A percentile compares a stretch with the other conserved stretches of the same genome.
phyloP scores from a whole-genome alignment of 2,113 vertebrate species.

The Anguilla japonica region DNA sequence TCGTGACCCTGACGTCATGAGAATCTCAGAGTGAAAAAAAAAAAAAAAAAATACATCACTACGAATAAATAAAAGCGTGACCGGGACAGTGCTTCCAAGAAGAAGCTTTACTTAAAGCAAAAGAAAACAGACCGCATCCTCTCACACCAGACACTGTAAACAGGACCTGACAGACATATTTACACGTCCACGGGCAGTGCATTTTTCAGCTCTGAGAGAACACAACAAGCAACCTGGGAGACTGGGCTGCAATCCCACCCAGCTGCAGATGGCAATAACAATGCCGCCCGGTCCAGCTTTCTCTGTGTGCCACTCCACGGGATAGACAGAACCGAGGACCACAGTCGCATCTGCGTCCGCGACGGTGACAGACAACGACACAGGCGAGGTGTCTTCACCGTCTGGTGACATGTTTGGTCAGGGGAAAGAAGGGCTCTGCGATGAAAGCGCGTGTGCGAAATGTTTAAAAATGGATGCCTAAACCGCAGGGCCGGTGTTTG shows the following conservation, averaged over 20 bases:
- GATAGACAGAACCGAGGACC: slow-evolving; percentile 30
- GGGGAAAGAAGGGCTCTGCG: slow-evolving; percentile 22
- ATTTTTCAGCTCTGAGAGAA: slow-evolving; percentile 10
- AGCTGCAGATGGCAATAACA: background rate
- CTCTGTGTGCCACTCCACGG: background rate
- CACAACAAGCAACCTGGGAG: background rate
- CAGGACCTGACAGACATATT: slow-evolving; percentile 21
- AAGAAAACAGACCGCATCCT: slow-evolving; percentile 21
- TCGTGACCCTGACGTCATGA: background rate
- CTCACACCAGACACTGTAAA: slow-evolving; percentile 18
- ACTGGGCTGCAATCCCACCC: background rate
- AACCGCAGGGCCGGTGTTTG: slow-evolving; percentile 45
- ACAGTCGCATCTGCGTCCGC: slow-evolving; percentile 20
- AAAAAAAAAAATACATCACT: background rate
- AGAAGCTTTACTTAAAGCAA: slow-evolving; percentile 9
- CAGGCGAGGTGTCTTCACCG: slow-evolving; percentile 31
- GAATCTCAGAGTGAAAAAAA: background rate
- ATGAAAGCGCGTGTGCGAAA: slow-evolving; percentile 20
- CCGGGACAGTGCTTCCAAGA: slow-evolving; percentile 7
- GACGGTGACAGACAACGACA: slow-evolving; percentile 30
- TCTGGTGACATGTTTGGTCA: slow-evolving; percentile 29
- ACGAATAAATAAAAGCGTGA: background rate
- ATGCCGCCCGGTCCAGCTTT: background rate
- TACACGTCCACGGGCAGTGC: background rate
- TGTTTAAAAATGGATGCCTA: slow-evolving; percentile 37